Conservation (phyloP, 2,113 vertebrate species). For the Zosterops hypoxanthus region DNA sequence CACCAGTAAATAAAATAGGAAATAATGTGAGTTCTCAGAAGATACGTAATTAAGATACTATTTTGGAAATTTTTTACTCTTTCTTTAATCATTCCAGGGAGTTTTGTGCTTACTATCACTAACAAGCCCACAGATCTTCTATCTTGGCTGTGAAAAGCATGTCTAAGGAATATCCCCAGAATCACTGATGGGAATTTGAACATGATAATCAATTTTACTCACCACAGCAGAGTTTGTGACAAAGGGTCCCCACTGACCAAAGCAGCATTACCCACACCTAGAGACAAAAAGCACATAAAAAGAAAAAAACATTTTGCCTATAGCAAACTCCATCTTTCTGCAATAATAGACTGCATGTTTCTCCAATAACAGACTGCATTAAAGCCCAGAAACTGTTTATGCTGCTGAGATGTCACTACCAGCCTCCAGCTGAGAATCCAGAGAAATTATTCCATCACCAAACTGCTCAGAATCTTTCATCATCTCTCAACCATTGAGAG, state of each 20-base stretch:
- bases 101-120: background rate
- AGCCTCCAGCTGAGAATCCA: background rate
- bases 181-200: background rate
- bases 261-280: background rate
- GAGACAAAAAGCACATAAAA: background rate
- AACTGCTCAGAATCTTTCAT: constrained; percentile 12
- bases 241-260: background rate
- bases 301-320: background rate
- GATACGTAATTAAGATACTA: background rate
- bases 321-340: background rate
- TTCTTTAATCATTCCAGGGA: background rate
- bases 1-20: background rate
- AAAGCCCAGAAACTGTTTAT: background rate
- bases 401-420: background rate
- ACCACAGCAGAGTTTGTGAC: background rate
- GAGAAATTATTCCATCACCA: constrained; percentile 7
- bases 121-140: background rate
- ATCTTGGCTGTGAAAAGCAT: background rate
- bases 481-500: background rate
- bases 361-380: background rate
- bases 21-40: background rate
- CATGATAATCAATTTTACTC: background rate
- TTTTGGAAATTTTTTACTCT: background rate
- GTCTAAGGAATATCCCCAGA: background rate
- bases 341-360: background rate